Evolutionary conservation across 1,140 invertebrate species (phyloP), one percentile per base, ranked within the genome.

Genomic region (Neocloeon triangulifer): DNA sequence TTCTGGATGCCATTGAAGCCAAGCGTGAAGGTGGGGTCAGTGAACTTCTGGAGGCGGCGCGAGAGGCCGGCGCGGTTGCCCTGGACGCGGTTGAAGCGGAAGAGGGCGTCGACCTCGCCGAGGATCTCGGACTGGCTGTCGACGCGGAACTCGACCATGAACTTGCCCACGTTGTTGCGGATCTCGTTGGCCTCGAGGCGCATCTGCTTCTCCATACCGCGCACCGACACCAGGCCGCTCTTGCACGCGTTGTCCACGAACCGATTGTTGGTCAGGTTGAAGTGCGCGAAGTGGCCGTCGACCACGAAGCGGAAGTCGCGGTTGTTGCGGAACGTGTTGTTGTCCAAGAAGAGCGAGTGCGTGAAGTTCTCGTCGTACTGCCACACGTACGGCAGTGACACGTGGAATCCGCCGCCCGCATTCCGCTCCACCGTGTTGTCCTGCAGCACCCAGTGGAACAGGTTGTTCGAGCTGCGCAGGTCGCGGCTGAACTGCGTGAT

Each of bases 181-280:
- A 98, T 78, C 31, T 43, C 39, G 45, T 78, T 75, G 48, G 57
- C 76, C 68, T 43, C 67, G 50, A 65, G 73, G 17, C 69, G 59
- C 53, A 96, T 63, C 42, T 78, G 72, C 53, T 99, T 99, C 52
- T 99, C 95, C 88, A 96, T 98, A 10, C 95, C 94, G 33, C 67
- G 60, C 4, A 98, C 59, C 0, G 73, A 68, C 2, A 98, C 61
- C 10, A 98, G 51, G 1, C 92, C 82, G 7, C 52, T 59, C 33
- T 71, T 68, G 43, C 88, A 95, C 5, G 55, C 53, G 47, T 98
- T 99, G 20, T 79, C 69, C 2, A 68, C 63, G 46, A 97, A 94
- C 7, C 65, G 56, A 49, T 89, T 95, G 34, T 67, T 66, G 0
- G 77, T 75, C 25, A 98, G 71, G 25, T 59, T 64, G 1, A 70